Base-by-base conservation (phyloP, 2,888 invertebrate species). In the Pristionchus fissidentatus region DNA sequence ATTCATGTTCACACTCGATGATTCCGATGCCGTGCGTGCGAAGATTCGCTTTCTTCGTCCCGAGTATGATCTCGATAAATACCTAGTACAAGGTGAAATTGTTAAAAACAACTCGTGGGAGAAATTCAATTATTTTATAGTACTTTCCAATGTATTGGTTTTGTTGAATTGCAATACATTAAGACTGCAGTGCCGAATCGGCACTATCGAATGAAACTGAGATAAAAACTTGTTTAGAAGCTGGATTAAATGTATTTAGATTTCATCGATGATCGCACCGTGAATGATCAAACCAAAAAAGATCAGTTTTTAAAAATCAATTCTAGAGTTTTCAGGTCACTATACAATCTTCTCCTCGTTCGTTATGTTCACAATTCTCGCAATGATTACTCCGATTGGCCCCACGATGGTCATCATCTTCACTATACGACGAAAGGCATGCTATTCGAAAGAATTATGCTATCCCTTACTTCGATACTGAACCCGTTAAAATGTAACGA, bases 351-450 rank as follows among this genome's bases (percentile, higher is more conserved):
- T 46, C 43, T 43, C 7, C 8, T 32, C 43, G 15, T 13, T 13
- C 26, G 38, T 26, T 13, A 22, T 73, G 26, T 73, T 73, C 73
- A 73, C 73, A 13, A 73, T 73, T 26, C 43, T 73, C 46, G 73
- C 73, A 22, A 73, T 73, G 73, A 73, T 43, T 2, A 43, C 26
- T 41, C 43, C 73, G 8, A 46, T 43, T 22, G 73, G 73, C 22
- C 73, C 73, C 26, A 46, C 73, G 29, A 41, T 73, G 15, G 29
- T 73, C 26, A 22, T 46, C 43, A 73, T 73, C 3, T 29, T 46
- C 29, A 15, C 43, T 29, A 46, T 73, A 22, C 43, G 73, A 26
- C 10, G 22, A 15, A 73, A 29, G 29, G 73, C 46, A 1, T 41
- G 19, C 1, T 35, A 35, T 8, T 35, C 15, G 4, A 15, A 8